Conservation (phyloP, 2,113 vertebrate species). For the Alaudala cheleensis region DNA sequence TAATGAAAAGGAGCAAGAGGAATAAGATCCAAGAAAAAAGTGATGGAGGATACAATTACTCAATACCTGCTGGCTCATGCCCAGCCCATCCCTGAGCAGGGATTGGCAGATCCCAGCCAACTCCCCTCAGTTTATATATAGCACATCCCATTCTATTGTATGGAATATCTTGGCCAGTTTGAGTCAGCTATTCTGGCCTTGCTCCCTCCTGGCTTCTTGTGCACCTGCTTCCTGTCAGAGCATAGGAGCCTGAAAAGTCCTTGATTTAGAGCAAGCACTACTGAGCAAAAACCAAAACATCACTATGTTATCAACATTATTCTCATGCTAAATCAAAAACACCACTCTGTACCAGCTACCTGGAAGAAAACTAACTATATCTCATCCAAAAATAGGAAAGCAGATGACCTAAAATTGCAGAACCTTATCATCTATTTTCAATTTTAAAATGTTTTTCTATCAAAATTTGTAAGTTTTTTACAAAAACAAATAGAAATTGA, state of each 20-base stretch:
- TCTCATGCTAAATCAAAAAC: neutral
- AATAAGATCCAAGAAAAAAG: neutral
- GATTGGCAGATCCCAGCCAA: neutral
- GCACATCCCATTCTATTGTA: too few species aligned
- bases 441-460: neutral
- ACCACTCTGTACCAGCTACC: neutral
- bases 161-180: neutral
- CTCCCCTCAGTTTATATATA: neutral
- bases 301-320: neutral
- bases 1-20: neutral
- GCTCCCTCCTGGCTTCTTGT: neutral
- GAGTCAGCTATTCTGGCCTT: neutral
- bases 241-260: neutral
- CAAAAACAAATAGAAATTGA: neutral
- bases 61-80: neutral
- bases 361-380: neutral
- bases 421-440: neutral
- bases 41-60: neutral
- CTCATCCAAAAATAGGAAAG: neutral
- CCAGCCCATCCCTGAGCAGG: neutral
- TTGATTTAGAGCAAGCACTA: neutral
- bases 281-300: neutral
- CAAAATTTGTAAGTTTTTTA: neutral
- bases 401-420: neutral
- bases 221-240: neutral